Percentiles rank a stretch among this genome's conserved stretches.
phyloP scores from a whole-genome alignment of 2,113 vertebrate genomes.

The Ptilonorhynchus violaceus region DNA sequence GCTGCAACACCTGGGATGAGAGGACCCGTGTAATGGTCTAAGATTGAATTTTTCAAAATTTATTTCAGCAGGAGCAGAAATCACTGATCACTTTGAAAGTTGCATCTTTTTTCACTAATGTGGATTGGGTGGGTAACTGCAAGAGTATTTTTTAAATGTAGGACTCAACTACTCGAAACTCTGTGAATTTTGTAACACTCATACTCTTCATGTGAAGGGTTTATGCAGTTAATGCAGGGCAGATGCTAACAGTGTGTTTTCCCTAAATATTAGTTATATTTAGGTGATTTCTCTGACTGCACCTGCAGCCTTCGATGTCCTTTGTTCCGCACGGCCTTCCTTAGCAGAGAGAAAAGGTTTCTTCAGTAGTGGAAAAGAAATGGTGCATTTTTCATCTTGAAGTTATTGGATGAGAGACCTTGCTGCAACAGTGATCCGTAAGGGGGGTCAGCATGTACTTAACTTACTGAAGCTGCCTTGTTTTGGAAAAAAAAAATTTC shows the following conservation, averaged over 20 bases:
- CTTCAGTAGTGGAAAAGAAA: background rate
- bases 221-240: background rate
- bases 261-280: background rate
- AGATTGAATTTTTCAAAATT: background rate
- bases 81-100: background rate
- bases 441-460: background rate
- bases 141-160: background rate
- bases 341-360: background rate
- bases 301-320: background rate
- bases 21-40: background rate
- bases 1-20: background rate
- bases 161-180: background rate
- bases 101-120: background rate
- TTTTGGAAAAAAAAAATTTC: fast-evolving
- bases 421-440: background rate
- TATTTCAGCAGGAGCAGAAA: background rate
- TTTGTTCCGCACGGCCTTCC: background rate
- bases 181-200: background rate
- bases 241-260: background rate
- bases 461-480: background rate
- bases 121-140: background rate
- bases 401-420: background rate
- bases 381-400: background rate
- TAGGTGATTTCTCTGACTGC: background rate
- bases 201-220: background rate